Evolutionary conservation across 2,797 vertebrate genomes (phyloP).

Genomic region (Martes flavigula): DNA sequence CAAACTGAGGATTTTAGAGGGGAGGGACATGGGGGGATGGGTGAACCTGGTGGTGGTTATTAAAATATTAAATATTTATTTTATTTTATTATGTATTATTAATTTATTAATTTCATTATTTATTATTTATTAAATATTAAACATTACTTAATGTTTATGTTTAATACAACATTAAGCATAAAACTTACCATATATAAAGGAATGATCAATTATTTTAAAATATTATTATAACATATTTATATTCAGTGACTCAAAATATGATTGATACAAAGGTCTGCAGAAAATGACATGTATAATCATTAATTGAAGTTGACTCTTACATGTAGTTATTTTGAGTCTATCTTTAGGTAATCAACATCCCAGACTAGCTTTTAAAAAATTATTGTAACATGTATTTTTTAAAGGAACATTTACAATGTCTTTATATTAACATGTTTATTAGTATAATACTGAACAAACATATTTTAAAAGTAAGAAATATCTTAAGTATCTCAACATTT

Average conservation of each 20-base stretch:
- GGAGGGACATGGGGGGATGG: no score
- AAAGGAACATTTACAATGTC: background rate
- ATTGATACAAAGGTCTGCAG: background rate
- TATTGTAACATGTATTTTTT: background rate
- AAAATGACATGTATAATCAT: background rate
- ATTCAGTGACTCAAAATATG: background rate
- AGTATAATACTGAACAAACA: background rate
- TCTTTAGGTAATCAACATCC: background rate
- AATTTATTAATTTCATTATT: no score
- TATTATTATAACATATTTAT: background rate
- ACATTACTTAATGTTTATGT: no score
- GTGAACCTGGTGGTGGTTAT: no score
- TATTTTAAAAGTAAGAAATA: background rate
- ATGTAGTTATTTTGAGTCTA: background rate
- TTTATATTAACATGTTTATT: background rate
- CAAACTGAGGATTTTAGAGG: no score
- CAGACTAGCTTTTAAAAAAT: background rate
- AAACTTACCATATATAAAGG: background rate
- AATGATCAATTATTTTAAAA: background rate
- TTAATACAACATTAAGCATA: background rate
- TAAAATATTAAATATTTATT: no score
- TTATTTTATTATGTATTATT: no score
- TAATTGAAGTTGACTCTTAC: background rate
- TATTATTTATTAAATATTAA: no score
- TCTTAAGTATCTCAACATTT: background rate